A percentile compares a stretch with the other conserved stretches of the same genome.
Conservation (phyloP, 2,888 invertebrate species). For the Lasioglossum villosulum region DNA sequence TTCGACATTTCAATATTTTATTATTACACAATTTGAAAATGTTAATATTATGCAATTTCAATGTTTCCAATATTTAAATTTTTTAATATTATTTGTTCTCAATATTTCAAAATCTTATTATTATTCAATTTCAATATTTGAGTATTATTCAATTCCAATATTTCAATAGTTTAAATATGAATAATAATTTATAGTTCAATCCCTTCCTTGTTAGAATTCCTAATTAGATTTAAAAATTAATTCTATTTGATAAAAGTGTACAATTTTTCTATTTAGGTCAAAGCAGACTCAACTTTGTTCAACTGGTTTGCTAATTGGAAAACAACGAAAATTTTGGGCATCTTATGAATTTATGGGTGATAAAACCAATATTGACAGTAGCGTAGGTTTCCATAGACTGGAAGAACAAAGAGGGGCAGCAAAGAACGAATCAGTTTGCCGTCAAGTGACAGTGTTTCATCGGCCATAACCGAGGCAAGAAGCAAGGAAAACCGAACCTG, state of each 20-base stretch:
- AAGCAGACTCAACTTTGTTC: background rate
- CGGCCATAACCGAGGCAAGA: constrained; percentile 28
- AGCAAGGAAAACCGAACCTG: constrained; percentile 47
- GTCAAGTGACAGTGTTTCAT: constrained; percentile 16
- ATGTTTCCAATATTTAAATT: no score
- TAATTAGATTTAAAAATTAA: no score
- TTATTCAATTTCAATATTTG: no score
- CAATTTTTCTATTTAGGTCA: background rate
- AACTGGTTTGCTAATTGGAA: background rate
- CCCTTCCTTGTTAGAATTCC: no score
- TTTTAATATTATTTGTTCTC: no score
- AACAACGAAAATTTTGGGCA: background rate
- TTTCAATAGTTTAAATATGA: no score
- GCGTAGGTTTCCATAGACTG: constrained; percentile 49
- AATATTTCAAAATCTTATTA: no score
- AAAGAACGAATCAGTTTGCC: constrained; percentile 31
- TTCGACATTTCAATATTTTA: no score
- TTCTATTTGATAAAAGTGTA: background rate
- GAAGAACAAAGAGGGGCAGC: constrained; percentile 28
- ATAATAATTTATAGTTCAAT: background rate
- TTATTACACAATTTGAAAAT: no score
- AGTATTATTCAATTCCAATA: no score
- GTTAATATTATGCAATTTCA: no score
- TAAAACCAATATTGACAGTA: background rate
- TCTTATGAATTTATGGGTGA: background rate